Percentiles rank a stretch among this genome's conserved stretches.
Conservation (phyloP, 2,888 invertebrate genomes). For the Dolomedes plantarius region DNA sequence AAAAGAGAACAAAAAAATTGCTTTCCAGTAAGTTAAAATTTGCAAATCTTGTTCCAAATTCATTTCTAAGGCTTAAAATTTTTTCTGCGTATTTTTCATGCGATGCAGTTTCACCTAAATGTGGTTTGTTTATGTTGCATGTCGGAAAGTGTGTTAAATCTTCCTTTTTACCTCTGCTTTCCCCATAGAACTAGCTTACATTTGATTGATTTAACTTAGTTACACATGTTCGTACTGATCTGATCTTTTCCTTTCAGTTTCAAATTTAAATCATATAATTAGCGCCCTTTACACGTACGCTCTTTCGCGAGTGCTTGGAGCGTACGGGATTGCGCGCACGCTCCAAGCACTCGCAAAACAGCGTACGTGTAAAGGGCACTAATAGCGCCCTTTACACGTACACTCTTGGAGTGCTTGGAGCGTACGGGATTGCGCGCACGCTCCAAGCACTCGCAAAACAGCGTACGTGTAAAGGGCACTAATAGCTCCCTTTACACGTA, state of each 20-base stretch:
- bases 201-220: constrained; percentile 25
- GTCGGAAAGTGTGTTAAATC: constrained; percentile 21
- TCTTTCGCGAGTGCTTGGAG: no score
- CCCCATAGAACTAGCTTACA: constrained; percentile 22
- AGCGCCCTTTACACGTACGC: no score
- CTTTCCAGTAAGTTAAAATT: constrained; percentile 25
- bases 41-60: not conserved
- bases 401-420: no score
- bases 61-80: no score
- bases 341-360: no score
- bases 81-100: constrained; percentile 10
- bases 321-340: no score
- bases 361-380: no score
- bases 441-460: no score
- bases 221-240: constrained; percentile 36
- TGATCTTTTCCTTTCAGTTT: constrained; percentile 5
- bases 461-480: constrained; percentile 36
- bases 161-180: no score
- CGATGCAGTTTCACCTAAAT: constrained; percentile 24
- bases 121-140: constrained; percentile 38
- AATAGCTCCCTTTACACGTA: constrained; percentile 35
- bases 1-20: constrained; percentile 15
- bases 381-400: no score
- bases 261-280: constrained; percentile 34
- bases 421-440: no score